Base-by-base conservation (phyloP, 1,140 invertebrate species). In the Plectus sambesii region DNA sequence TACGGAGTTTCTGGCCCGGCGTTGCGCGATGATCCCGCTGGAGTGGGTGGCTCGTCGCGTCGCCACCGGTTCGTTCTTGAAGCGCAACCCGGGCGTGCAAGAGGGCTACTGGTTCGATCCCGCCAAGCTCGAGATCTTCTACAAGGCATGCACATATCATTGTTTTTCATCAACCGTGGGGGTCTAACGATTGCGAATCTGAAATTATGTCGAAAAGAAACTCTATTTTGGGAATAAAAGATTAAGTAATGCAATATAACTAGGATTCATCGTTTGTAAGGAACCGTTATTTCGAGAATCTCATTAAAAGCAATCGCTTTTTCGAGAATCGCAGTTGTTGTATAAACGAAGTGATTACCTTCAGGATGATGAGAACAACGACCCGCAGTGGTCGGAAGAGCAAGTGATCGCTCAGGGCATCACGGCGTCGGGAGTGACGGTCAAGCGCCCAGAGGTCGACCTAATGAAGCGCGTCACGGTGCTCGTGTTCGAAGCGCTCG, bases 11-110 rank as follows among this genome's bases (percentile, higher is more conserved):
- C 69, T 96, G 36, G 82, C 85, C 0, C 80, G 81, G 68, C 83
- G 83, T 73, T 97, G 92, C 70, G 77, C 82, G 49, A 97, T 98
- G 92, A 80, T 98, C 33, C 92, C 92, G 0, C 93, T 97, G 55
- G 92, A 97, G 73, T 98, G 89, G 87, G 89, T 98, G 1, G 86
- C 87, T 0, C 75, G 90, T 29, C 76, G 90, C 49, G 70, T 93
- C 35, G 90, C 90, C 2, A 96, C 89, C 40, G 90, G 90, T 17
- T 96, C 89, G 2, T 96, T 93, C 69, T 71, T 96, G 2, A 88
- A 83, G 64, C 78, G 89, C 54, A 82, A 93, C 72, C 75, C 79
- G 37, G 88, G 87, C 4, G 88, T 96, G 0, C 78, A 80, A 15
- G 90, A 97, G 74, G 89, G 90, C 8, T 89, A 81, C 66, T 77